A percentile compares a stretch with the other conserved stretches of the same genome.
These are phyloP conservation scores for Cyphomyrmex costatus DNA, from an alignment of 1,140 invertebrate species.

Conservation along the genomic window DNA sequence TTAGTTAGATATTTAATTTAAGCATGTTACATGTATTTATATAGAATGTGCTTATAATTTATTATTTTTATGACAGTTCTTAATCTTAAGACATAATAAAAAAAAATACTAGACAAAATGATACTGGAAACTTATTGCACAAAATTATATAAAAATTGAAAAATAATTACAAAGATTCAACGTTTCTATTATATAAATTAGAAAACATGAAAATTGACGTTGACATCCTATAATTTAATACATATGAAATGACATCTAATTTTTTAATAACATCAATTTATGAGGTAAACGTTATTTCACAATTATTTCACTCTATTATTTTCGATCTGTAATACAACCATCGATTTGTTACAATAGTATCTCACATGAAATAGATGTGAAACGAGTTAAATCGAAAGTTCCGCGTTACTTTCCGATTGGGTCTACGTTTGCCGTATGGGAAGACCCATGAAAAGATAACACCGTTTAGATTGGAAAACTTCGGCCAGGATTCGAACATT, in stretches of 20 bases:
- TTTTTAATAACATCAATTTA: conserved; percentile 28
- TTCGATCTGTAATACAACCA: conserved; percentile 2
- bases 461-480: conserved; percentile 60
- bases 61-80: conserved; percentile 6
- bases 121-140: neutral
- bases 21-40: neutral
- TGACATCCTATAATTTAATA: neutral
- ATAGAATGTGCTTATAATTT: neutral
- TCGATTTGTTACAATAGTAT: conserved; percentile 28
- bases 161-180: neutral
- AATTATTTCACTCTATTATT: conserved; percentile 19
- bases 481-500: neutral
- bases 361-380: conserved; percentile 12
- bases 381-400: conserved; percentile 41
- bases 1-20: conserved; percentile 11
- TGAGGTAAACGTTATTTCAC: neutral
- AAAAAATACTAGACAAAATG: neutral
- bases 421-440: conserved; percentile 19
- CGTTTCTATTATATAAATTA: neutral
- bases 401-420: conserved; percentile 37
- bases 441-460: conserved; percentile 54
- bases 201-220: neutral
- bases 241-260: too few relatives aligned
- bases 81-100: neutral
- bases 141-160: neutral